Conservation (phyloP, 2,888 invertebrate species). For the Peribatodes rhomboidaria region DNA sequence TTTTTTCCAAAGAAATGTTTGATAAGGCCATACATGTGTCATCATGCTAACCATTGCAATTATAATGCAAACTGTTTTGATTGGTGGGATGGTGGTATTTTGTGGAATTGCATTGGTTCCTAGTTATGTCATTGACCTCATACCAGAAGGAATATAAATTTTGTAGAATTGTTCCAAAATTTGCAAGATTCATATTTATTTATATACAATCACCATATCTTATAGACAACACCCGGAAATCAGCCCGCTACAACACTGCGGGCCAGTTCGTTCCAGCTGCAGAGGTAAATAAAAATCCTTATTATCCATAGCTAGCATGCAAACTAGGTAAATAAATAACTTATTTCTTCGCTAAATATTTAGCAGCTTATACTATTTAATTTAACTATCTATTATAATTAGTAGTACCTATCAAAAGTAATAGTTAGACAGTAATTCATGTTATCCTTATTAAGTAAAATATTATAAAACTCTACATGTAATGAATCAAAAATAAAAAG, state of each 20-base stretch:
- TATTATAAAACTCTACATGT: too few relatives aligned
- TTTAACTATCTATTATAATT: too few relatives aligned
- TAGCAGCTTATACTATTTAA: too few relatives aligned
- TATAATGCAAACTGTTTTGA: too few relatives aligned
- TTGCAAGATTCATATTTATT: not conserved
- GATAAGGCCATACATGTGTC: too few relatives aligned
- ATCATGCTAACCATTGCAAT: too few relatives aligned
- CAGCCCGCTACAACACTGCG: slow-evolving; percentile 67
- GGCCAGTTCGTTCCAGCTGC: slow-evolving; percentile 66
- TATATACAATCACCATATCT: not conserved
- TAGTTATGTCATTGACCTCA: not conserved
- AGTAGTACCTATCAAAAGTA: too few relatives aligned
- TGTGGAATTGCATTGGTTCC: too few relatives aligned
- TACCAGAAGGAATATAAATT: not conserved
- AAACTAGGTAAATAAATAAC: not conserved
- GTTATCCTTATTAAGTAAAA: too few relatives aligned
- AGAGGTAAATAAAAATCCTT: slow-evolving; percentile 57
- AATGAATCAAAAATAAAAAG: not conserved
- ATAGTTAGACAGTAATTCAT: too few relatives aligned
- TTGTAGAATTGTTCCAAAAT: not conserved
- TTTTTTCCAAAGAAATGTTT: too few relatives aligned
- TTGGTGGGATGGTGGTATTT: too few relatives aligned
- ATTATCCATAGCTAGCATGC: not conserved
- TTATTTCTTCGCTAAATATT: not conserved
- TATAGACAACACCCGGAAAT: slow-evolving; percentile 68